Conservation (phyloP, 2,113 vertebrate genomes). For the Thinocorus orbignyianus region DNA sequence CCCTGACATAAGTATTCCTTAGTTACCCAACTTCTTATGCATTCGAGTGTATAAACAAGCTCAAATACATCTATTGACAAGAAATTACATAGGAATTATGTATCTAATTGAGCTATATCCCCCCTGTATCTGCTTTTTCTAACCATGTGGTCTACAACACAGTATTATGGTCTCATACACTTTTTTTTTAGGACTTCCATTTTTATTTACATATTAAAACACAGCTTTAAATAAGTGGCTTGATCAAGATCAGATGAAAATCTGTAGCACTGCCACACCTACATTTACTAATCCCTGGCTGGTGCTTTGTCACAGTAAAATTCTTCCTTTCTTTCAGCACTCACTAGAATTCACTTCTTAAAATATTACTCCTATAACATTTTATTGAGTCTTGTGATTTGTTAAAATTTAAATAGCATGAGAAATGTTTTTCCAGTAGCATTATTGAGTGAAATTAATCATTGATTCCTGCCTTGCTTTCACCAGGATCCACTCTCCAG, state of each 20-base stretch:
- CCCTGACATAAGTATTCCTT: neutral
- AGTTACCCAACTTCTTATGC: neutral
- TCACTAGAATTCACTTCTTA: neutral
- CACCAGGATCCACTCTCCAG: neutral
- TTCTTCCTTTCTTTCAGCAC: neutral
- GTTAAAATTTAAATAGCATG: neutral
- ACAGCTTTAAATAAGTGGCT: neutral
- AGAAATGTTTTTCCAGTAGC: neutral
- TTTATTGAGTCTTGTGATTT: neutral
- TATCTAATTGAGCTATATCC: neutral
- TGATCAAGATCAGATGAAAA: neutral
- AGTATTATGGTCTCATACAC: neutral
- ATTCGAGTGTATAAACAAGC: neutral
- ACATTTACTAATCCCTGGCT: neutral
- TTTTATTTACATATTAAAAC: neutral
- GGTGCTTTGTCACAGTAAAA: neutral
- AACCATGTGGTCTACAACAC: neutral
- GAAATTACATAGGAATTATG: neutral
- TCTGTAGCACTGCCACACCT: neutral
- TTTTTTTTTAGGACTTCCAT: neutral
- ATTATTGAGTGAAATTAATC: neutral
- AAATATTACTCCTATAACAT: neutral
- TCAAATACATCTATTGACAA: neutral
- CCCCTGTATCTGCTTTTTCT: neutral
- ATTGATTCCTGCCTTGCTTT: neutral